Evolutionary conservation across 2,888 invertebrate genomes (phyloP).

Genomic region (Diabrotica balteata): DNA sequence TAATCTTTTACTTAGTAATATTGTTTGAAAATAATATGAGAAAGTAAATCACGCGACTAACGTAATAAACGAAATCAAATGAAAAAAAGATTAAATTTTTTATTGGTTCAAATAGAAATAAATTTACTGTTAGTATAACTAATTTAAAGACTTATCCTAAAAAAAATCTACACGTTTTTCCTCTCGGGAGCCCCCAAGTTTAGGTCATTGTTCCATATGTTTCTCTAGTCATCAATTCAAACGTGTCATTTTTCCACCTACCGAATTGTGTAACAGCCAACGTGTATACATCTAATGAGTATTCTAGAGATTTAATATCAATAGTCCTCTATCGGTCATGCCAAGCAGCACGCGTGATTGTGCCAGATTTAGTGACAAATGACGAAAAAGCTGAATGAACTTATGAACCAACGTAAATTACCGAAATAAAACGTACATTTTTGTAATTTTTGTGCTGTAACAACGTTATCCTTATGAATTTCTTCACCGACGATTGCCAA

Average conservation of each 20-base stretch:
- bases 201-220: slow-evolving; percentile 4
- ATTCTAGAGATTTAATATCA: slow-evolving; percentile 5
- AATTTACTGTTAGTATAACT: no score
- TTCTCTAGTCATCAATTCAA: slow-evolving; percentile 4
- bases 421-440: background rate
- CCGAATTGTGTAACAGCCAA: slow-evolving; percentile 5
- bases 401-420: background rate
- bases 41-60: no score
- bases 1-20: no score
- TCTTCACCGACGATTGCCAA: no score
- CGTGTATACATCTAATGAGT: slow-evolving; percentile 5
- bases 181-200: background rate
- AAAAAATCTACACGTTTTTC: background rate
- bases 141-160: no score
- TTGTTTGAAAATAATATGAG: no score
- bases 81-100: no score
- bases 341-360: slow-evolving; percentile 13
- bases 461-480: background rate
- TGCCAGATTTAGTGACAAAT: slow-evolving; percentile 6
- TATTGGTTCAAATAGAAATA: no score
- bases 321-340: background rate
- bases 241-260: slow-evolving; percentile 10
- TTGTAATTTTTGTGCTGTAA: background rate
- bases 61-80: no score
- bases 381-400: slow-evolving; percentile 10